phyloP scores from a whole-genome alignment of 2,113 vertebrate genomes.

The Trochalopteron elliotii region DNA sequence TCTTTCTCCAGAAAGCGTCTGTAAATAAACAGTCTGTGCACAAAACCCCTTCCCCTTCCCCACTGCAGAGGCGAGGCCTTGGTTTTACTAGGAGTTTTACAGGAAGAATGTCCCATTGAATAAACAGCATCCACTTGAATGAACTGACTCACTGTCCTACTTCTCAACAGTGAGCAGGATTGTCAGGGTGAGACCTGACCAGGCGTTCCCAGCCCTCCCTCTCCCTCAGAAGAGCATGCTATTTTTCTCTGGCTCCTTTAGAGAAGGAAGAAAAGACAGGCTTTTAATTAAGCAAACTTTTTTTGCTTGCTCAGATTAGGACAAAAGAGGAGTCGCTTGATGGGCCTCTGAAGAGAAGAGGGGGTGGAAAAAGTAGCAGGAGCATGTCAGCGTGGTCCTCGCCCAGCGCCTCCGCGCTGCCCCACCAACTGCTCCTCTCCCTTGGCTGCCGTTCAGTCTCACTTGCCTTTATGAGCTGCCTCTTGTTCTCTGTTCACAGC shows the following conservation, averaged over 20 bases:
- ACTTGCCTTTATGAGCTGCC: slow-evolving; percentile 66
- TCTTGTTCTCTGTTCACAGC: slow-evolving; percentile 63
- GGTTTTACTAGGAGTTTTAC: slow-evolving; percentile 50
- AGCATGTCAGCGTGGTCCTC: slow-evolving; percentile 43
- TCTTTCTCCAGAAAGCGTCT: background rate
- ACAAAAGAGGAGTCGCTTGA: slow-evolving; percentile 57
- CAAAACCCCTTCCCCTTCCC: slow-evolving; percentile 33
- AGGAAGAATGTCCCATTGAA: slow-evolving; percentile 57
- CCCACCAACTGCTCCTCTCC: slow-evolving; percentile 40
- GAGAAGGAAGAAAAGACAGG: slow-evolving; percentile 44
- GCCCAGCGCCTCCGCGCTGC: slow-evolving; percentile 37
- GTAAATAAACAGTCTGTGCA: slow-evolving; percentile 41
- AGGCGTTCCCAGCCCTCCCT: slow-evolving; percentile 60
- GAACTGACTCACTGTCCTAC: slow-evolving; percentile 53
- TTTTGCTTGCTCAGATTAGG: slow-evolving; percentile 53
- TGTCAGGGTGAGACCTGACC: slow-evolving; percentile 44
- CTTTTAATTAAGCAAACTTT: slow-evolving; percentile 72
- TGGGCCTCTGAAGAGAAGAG: slow-evolving; percentile 15
- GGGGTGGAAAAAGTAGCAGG: background rate
- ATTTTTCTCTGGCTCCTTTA: slow-evolving; percentile 30
- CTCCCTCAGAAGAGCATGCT: slow-evolving; percentile 28
- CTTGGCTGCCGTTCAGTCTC: slow-evolving; percentile 76
- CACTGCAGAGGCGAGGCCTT: background rate
- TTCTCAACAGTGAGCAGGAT: slow-evolving; percentile 51
- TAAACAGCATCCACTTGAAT: slow-evolving; percentile 64